Conservation (phyloP, 2,797 vertebrate species). For the Perodicticus potto region DNA sequence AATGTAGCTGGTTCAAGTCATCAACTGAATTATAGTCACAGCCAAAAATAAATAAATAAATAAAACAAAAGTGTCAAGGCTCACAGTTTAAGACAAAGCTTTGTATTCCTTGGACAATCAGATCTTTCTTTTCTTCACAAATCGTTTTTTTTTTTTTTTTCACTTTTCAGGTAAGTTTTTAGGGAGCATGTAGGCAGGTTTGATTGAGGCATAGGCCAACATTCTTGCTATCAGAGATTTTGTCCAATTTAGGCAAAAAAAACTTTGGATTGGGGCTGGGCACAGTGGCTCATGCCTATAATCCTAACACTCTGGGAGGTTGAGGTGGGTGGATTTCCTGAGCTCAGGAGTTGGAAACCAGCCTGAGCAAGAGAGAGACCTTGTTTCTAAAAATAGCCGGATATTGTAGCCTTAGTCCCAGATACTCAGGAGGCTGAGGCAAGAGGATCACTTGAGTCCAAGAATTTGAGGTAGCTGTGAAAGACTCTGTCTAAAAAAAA, state of each 20-base stretch:
- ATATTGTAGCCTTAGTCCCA: no score
- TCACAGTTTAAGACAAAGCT: background rate
- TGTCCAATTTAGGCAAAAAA: background rate
- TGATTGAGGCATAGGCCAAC: background rate
- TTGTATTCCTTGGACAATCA: background rate
- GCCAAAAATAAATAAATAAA: background rate
- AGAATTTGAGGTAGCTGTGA: no score
- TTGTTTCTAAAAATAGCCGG: no score
- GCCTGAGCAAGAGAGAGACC: no score
- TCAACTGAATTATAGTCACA: constrained; percentile 10
- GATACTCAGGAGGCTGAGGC: no score
- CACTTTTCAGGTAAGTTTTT: background rate
- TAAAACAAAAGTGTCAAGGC: background rate
- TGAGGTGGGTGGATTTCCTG: no score
- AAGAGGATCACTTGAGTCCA: no score
- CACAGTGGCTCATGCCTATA: no score
- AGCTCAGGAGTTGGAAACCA: no score
- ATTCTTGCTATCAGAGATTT: background rate
- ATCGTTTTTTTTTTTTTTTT: background rate
- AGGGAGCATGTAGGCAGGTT: background rate
- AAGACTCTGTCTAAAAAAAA: background rate
- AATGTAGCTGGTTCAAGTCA: constrained; percentile 24
- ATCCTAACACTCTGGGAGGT: no score
- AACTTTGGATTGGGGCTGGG: background rate
- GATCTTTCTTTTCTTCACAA: background rate